phyloP scores from a whole-genome alignment of 2,888 invertebrate species.

The Apoderus coryli region DNA sequence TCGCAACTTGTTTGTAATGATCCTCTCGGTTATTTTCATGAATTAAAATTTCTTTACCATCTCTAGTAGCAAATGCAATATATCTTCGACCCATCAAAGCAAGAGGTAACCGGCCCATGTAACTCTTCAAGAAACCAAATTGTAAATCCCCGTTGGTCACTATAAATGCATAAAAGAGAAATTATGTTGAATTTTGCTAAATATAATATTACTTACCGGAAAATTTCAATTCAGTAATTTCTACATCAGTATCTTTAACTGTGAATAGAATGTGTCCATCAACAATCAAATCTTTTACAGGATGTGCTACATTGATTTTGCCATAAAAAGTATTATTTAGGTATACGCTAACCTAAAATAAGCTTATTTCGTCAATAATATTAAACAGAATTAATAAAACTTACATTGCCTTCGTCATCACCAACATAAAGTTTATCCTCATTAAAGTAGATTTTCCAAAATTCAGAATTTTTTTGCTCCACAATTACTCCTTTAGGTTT shows the following conservation, averaged over 20 bases:
- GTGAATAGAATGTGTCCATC: conserved; percentile 31
- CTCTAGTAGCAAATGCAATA: conserved; percentile 32
- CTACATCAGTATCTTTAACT: conserved; percentile 45
- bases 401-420: conserved; percentile 48
- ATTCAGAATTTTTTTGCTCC: conserved; percentile 31
- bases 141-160: too few species aligned
- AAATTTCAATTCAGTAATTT: conserved; percentile 42
- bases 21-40: conserved; percentile 36
- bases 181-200: too few species aligned
- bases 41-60: conserved; percentile 38
- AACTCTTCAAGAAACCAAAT: too few species aligned
- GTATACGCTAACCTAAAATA: conserved; percentile 44
- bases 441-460: conserved; percentile 30
- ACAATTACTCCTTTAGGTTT: conserved; percentile 24
- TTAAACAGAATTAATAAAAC: too few species aligned
- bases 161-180: too few species aligned
- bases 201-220: too few species aligned
- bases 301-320: too few species aligned
- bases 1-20: conserved; percentile 36
- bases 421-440: conserved; percentile 39
- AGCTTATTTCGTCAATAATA: too few species aligned
- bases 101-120: conserved; percentile 42
- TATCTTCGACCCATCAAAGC: conserved; percentile 29
- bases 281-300: background rate
- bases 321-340: conserved; percentile 37